Conservation (phyloP, 2,113 vertebrate genomes). For the Tychaedon coryphoeus region DNA sequence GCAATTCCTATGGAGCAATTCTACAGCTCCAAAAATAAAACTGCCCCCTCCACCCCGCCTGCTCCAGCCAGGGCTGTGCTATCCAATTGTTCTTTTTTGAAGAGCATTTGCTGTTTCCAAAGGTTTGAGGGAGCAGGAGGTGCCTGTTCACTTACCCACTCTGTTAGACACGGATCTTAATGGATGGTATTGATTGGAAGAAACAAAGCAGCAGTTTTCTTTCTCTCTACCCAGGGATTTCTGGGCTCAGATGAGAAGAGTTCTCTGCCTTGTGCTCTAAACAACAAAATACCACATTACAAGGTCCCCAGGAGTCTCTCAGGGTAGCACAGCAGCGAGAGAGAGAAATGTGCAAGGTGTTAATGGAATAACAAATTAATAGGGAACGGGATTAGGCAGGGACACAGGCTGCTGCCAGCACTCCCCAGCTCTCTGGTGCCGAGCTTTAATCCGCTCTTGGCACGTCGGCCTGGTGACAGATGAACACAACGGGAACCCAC, state of each 20-base stretch:
- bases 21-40: background rate
- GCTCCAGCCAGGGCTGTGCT: background rate
- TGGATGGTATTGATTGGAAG: slow-evolving; percentile 66
- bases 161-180: slow-evolving; percentile 63
- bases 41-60: background rate
- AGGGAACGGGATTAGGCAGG: slow-evolving; percentile 3
- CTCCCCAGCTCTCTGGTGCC: background rate
- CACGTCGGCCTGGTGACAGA: background rate
- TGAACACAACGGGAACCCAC: background rate
- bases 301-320: slow-evolving; percentile 20
- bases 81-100: slow-evolving; percentile 45
- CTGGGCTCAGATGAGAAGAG: slow-evolving; percentile 16
- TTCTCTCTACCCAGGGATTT: slow-evolving; percentile 28
- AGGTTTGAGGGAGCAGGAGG: slow-evolving; percentile 48
- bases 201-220: slow-evolving; percentile 53
- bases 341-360: slow-evolving; percentile 20
- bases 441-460: background rate
- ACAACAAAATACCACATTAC: slow-evolving; percentile 21
- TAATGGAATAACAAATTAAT: slow-evolving; percentile 51
- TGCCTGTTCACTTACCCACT: slow-evolving; percentile 45
- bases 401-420: background rate
- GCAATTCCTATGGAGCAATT: background rate
- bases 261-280: background rate
- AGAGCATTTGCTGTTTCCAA: slow-evolving; percentile 41
- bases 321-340: background rate